Evolutionary conservation across 23 tunicate genomes (phyloP).

Genomic region (Clavelina lepadiformis): DNA sequence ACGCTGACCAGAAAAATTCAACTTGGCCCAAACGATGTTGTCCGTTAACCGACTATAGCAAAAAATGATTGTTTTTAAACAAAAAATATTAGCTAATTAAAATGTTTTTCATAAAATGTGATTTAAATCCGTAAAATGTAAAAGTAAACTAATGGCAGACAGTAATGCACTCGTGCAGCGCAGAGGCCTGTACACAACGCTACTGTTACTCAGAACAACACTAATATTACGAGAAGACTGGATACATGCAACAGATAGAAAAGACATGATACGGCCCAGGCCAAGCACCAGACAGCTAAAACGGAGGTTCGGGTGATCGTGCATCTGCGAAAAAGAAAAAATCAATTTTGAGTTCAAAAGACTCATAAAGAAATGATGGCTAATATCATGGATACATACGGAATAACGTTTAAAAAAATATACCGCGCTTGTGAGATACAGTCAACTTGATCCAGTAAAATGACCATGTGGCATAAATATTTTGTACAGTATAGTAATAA

Average conservation of each 20-base stretch:
- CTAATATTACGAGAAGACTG: constrained; percentile 6
- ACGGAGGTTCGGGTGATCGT: constrained; percentile 38
- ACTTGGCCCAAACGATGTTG: constrained; percentile 30
- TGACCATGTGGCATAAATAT: too few relatives aligned
- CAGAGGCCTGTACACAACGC: not conserved
- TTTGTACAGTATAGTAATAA: too few relatives aligned
- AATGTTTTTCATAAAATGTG: too few relatives aligned
- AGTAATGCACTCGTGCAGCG: not conserved
- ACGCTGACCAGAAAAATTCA: constrained; percentile 78
- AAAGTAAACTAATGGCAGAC: not conserved
- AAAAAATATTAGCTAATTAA: too few relatives aligned
- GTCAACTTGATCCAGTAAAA: too few relatives aligned
- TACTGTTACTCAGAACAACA: not conserved
- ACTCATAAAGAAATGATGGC: too few relatives aligned
- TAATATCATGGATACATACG: too few relatives aligned
- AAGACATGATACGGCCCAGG: constrained; percentile 50
- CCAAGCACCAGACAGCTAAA: constrained; percentile 47
- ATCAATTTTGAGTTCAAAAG: not conserved
- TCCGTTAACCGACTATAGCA: constrained; percentile 22
- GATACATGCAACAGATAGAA: constrained; percentile 41
- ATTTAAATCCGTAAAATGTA: too few relatives aligned
- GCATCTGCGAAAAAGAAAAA: constrained; percentile 16
- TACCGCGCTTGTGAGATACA: too few relatives aligned
- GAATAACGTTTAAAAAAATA: too few relatives aligned
- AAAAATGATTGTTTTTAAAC: too few relatives aligned